Evolutionary conservation across 2,113 vertebrate genomes (phyloP).

Genomic region (Sinocyclocheilus grahami): DNA sequence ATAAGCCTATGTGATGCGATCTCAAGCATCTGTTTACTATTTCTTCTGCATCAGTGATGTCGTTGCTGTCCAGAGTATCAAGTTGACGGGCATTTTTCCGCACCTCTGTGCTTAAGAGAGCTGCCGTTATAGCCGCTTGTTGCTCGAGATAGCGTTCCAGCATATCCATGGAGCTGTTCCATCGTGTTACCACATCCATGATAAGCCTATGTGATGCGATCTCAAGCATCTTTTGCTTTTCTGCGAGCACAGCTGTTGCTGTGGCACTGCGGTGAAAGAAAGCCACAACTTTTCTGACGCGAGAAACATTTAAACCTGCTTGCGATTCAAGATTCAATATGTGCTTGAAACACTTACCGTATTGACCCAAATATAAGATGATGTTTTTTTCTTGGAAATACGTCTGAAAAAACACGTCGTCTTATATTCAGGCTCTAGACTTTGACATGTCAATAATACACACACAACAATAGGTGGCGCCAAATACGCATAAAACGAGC

Average conservation of each 20-base stretch:
- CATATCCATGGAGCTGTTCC: conserved; percentile 25
- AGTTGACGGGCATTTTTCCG: conserved; percentile 39
- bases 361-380: no score
- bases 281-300: conserved; percentile 12
- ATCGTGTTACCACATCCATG: not conserved
- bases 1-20: no score
- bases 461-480: no score
- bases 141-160: conserved; percentile 29
- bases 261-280: conserved; percentile 42
- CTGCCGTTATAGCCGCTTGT: conserved; percentile 12
- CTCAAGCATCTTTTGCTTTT: conserved; percentile 37
- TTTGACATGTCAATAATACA: no score
- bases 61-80: conserved; percentile 23
- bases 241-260: conserved; percentile 7
- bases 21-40: no score
- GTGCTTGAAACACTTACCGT: conserved; percentile 22
- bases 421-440: no score
- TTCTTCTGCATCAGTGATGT: conserved; percentile 42
- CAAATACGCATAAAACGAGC: no score
- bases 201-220: conserved; percentile 28
- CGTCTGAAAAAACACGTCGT: no score
- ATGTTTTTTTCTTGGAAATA: no score
- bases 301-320: not conserved
- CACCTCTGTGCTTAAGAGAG: conserved; percentile 35
- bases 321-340: conserved; percentile 19